These are phyloP conservation scores for Melanocharis versteri DNA, from an alignment of 2,113 vertebrate species.

Conservation along the genomic window DNA sequence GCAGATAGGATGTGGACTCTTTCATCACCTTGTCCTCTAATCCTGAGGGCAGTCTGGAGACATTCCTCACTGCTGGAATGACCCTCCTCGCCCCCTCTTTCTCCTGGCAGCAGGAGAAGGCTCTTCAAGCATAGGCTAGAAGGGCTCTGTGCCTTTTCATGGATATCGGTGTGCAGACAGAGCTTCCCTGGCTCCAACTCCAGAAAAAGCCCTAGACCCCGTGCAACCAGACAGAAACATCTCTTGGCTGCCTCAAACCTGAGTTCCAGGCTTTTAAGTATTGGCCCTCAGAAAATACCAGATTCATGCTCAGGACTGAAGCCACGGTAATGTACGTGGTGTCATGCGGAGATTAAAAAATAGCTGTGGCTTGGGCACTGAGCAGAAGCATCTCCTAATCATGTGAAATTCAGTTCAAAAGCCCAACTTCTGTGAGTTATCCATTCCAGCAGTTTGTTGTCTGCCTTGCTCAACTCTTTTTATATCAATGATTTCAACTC, in stretches of 20 bases:
- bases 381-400: background rate
- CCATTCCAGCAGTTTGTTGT: fast-evolving
- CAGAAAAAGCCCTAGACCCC: background rate
- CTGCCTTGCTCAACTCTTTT: background rate
- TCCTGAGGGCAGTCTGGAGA: background rate
- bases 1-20: background rate
- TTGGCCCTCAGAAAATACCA: background rate
- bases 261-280: background rate
- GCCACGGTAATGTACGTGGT: fast-evolving
- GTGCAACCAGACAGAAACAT: background rate
- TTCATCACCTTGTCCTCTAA: background rate
- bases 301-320: background rate
- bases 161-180: background rate
- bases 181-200: background rate
- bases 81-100: background rate
- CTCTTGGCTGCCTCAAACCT: background rate
- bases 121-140: background rate
- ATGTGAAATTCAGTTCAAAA: background rate
- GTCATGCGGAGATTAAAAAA: background rate
- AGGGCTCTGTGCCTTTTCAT: background rate
- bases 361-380: background rate
- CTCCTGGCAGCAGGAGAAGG: background rate
- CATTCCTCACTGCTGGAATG: background rate
- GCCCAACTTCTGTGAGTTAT: background rate
- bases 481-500: background rate